Evolutionary conservation across 2,888 invertebrate species (phyloP), one percentile per base, ranked within the genome.

Genomic region (Chamaedrilus cognettii): DNA sequence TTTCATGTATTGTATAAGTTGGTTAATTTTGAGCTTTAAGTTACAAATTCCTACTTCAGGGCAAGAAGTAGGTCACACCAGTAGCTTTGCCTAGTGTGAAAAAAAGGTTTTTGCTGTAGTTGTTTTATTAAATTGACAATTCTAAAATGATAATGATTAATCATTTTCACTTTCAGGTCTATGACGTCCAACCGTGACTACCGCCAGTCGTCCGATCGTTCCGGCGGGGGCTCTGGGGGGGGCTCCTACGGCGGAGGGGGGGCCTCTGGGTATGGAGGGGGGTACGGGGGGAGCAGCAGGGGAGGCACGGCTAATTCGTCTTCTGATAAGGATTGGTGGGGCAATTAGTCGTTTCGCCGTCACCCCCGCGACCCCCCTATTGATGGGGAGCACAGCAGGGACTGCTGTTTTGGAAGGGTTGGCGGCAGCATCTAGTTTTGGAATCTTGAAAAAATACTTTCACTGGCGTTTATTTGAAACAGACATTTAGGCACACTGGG

Each of bases 321-420:
- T n/a, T 35, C 60, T 19, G 63, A 63, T 51, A 57, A 66, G 23
- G 70, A 70, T 34, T 70, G 70, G 70, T 70, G 70, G 70, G 70
- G 55, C 26, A 52, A 52, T 52, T 52, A 42, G 19, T 15, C 11
- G 19, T 15, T 42, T 42, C 19, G 42, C 42, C 42, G n/a, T n/a
- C n/a, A n/a, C n/a, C n/a, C n/a, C n/a, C n/a, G n/a, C n/a, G n/a
- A n/a, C n/a, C n/a, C n/a, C n/a, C n/a, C n/a, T n/a, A n/a, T n/a
- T n/a, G n/a, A n/a, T n/a, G n/a, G n/a, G n/a, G n/a, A n/a, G n/a
- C n/a, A n/a, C n/a, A n/a, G n/a, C n/a, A n/a, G n/a, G n/a, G n/a
- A n/a, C n/a, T n/a, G n/a, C n/a, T n/a, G n/a, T n/a, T n/a, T n/a
- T n/a, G n/a, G n/a, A n/a, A n/a, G n/a, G n/a, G n/a, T n/a, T n/a